phyloP scores from a whole-genome alignment of 2,113 vertebrate species.

The Saccopteryx leptura region DNA sequence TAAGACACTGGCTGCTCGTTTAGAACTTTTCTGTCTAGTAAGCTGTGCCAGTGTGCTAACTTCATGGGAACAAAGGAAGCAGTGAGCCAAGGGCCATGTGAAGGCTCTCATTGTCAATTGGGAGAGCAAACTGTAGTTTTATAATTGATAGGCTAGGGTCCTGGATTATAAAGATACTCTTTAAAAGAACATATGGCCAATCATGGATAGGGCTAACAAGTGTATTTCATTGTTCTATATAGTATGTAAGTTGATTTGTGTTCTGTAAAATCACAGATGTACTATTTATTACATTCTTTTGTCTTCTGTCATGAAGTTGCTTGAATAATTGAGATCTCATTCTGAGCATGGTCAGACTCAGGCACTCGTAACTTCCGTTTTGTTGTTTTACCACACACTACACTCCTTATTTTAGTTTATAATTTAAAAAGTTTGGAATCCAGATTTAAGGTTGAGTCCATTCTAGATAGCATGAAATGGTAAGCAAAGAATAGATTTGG shows the following conservation, averaged over 20 bases:
- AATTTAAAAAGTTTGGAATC: slow-evolving; percentile 55
- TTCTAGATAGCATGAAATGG: not conserved
- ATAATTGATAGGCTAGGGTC: not conserved
- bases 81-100: not conserved
- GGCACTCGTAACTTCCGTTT: not conserved
- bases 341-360: slow-evolving; percentile 47
- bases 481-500: slow-evolving; percentile 11
- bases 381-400: slow-evolving; percentile 9
- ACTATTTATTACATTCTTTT: slow-evolving; percentile 39
- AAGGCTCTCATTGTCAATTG: not conserved
- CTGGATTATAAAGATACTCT: slow-evolving; percentile 18
- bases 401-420: slow-evolving; percentile 33
- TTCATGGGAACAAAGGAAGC: not conserved
- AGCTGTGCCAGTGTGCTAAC: not conserved
- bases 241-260: not conserved
- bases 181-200: not conserved
- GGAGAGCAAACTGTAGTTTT: slow-evolving; percentile 12
- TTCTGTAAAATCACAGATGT: slow-evolving; percentile 35
- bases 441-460: slow-evolving; percentile 44
- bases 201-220: slow-evolving; percentile 4
- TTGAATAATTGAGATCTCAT: slow-evolving; percentile 20
- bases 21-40: not conserved
- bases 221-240: not conserved
- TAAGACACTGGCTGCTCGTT: not conserved
- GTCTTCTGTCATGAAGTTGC: slow-evolving; percentile 43